Conservation (phyloP, 2,888 invertebrate species). For the Pecten maximus region DNA sequence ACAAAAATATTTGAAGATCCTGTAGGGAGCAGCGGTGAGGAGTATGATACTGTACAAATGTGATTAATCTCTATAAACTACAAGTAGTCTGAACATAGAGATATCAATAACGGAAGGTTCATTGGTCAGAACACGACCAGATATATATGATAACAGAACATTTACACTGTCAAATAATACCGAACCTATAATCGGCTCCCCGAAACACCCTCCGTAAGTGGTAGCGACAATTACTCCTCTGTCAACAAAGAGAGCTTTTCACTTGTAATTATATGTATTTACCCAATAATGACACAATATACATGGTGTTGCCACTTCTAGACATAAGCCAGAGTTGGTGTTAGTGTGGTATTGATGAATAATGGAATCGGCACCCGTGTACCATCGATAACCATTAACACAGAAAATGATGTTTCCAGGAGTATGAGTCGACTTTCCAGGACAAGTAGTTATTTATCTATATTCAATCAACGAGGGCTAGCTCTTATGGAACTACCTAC, state of each 20-base stretch:
- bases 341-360: not conserved
- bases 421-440: not conserved
- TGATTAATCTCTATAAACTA: not conserved
- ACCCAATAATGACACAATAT: not conserved
- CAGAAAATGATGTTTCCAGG: not conserved
- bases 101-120: not conserved
- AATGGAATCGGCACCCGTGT: not conserved
- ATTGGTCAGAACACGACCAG: not conserved
- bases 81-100: not conserved
- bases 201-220: not conserved
- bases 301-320: not conserved
- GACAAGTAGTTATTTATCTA: not conserved
- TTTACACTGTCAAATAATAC: not conserved
- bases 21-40: not conserved
- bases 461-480: not conserved
- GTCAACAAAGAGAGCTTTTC: not conserved
- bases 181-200: not conserved
- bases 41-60: not conserved
- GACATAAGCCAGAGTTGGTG: not conserved
- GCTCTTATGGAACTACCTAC: not conserved
- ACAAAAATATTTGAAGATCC: not conserved
- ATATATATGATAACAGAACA: constrained; percentile 6
- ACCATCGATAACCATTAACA: not conserved
- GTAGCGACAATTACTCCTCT: not conserved
- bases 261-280: not conserved